Percentiles rank a stretch among this genome's conserved stretches.
phyloP scores from a whole-genome alignment of 2,888 invertebrate species.

The Baronia brevicornis region DNA sequence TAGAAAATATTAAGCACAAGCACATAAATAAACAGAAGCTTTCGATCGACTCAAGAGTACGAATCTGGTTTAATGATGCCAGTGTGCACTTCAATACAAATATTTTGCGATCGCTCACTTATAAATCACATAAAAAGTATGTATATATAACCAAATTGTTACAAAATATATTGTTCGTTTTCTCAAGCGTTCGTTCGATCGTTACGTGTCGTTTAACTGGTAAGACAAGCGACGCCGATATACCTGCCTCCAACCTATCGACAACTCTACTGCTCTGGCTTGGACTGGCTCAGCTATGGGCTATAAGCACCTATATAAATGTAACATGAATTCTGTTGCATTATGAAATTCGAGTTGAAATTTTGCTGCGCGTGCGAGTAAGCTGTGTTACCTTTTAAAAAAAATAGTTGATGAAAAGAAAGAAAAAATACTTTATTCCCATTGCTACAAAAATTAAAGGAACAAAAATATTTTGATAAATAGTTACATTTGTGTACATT shows the following conservation, averaged over 20 bases:
- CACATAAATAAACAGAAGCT: slow-evolving; percentile 30
- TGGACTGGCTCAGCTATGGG: too few relatives aligned
- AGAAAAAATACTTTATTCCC: neutral
- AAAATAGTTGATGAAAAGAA: neutral
- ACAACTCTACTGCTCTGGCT: slow-evolving; percentile 40
- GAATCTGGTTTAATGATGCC: slow-evolving; percentile 57
- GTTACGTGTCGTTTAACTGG: slow-evolving; percentile 61
- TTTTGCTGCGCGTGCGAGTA: slow-evolving; percentile 45
- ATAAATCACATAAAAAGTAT: too few relatives aligned
- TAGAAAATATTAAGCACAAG: slow-evolving; percentile 8
- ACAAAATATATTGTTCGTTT: slow-evolving; percentile 16
- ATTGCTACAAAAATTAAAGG: neutral
- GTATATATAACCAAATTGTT: slow-evolving; percentile 3
- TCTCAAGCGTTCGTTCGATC: slow-evolving; percentile 63
- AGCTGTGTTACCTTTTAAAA: slow-evolving; percentile 29
- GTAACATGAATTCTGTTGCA: too few relatives aligned
- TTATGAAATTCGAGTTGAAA: too few relatives aligned
- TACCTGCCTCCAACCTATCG: slow-evolving; percentile 55
- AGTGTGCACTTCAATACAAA: slow-evolving; percentile 57
- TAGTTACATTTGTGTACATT: too few relatives aligned
- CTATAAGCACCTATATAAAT: too few relatives aligned
- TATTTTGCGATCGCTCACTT: slow-evolving; percentile 20
- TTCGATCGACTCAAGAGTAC: slow-evolving; percentile 31
- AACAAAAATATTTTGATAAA: neutral
- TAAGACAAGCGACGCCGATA: slow-evolving; percentile 44